A percentile compares a stretch with the other conserved stretches of the same genome.
Evolutionary conservation across 2,113 vertebrate genomes (phyloP).

Genomic region (Pteruthius melanotis): DNA sequence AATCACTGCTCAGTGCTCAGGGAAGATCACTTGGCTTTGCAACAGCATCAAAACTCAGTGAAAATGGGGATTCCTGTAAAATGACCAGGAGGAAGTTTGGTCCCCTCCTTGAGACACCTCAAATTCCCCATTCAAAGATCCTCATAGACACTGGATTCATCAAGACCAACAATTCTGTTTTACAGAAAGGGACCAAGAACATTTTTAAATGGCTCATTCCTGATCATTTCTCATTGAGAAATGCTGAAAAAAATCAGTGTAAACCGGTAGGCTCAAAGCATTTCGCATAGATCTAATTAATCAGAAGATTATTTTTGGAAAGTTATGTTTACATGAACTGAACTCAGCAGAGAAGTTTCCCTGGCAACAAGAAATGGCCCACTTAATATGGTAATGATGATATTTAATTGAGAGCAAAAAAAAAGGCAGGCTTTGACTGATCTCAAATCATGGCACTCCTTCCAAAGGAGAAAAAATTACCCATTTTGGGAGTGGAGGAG

Average conservation of each 20-base stretch:
- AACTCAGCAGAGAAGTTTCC: conserved; percentile 55
- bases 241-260: neutral
- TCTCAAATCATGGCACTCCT: neutral
- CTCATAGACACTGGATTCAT: neutral
- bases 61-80: neutral
- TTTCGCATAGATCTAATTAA: conserved; percentile 44
- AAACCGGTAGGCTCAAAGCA: neutral
- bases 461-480: neutral
- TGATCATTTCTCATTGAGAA: neutral
- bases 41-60: neutral
- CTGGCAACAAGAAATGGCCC: conserved; percentile 56
- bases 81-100: neutral
- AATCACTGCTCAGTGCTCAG: neutral
- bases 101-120: neutral
- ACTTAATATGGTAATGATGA: conserved; percentile 62
- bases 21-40: neutral
- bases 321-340: conserved; percentile 50
- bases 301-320: conserved; percentile 61
- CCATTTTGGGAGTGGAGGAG: neutral
- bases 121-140: neutral
- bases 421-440: neutral
- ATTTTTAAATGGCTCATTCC: neutral
- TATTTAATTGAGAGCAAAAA: conserved; percentile 39
- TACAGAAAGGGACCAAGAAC: neutral
- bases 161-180: neutral